Evolutionary conservation across 1,140 invertebrate species (phyloP), one percentile per base, ranked within the genome.

Genomic region (Diachasma alloeum): DNA sequence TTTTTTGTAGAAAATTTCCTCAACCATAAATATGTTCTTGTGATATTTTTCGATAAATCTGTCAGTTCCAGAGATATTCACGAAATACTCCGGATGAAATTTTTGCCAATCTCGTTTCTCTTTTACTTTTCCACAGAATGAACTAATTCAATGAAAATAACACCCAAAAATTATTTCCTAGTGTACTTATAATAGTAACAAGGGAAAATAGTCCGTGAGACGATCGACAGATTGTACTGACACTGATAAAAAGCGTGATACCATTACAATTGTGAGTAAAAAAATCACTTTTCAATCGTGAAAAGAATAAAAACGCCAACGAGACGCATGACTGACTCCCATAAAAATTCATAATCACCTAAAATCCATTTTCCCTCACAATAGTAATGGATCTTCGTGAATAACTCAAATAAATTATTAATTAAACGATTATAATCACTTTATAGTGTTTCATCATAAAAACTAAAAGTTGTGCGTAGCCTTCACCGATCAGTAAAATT

Each of bases 171-270:
- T 56, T 63, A 13, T 63, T n/a, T 37, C 22, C 17, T 42, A 68
- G 36, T 37, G 48, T 59, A 59, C 1, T 63, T 15, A 26, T 19
- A 24, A 13, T 1, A 63, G 19, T 24, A 63, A 63, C 26, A 4
- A 63, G 59, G 59, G 59, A 63, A 0, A 63, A 63, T 63, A 19
- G 42, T 66, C 68, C 9, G 70, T 78, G 72, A 71, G 39, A 74
- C 36, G 53, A 44, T 46, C 76, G 72, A 70, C 59, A 63, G 59
- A 63, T 4, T 63, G 59, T 63, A 63, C 59, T 63, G 59, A 89
- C 84, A 89, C 81, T 85, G 83, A 90, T 88, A 88, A 89, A 79
- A 90, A 90, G 88, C 87, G 83, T 85, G 82, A 87, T 81, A 82
- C 79, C 84, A 82, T 81, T 86, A 80, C 83, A 73, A 86, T 81